phyloP scores from a whole-genome alignment of 2,888 invertebrate species.

The Napeogenes inachia region DNA sequence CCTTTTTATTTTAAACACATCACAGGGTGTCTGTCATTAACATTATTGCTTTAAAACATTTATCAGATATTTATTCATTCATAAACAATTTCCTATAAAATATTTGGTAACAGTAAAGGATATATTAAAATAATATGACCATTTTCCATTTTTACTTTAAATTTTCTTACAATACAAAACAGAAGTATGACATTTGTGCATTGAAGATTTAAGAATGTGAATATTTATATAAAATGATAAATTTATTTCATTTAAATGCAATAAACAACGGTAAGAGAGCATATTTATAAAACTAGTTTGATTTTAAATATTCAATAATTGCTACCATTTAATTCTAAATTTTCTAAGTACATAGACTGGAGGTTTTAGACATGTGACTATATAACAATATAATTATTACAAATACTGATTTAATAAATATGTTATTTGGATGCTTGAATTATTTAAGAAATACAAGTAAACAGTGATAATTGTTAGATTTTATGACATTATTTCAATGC shows the following conservation, averaged over 20 bases:
- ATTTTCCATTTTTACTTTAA: neutral
- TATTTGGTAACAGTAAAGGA: conserved; percentile 22
- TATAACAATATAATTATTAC: conserved; percentile 22
- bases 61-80: conserved; percentile 15
- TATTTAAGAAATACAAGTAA: no score
- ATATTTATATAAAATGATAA: neutral
- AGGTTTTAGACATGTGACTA: conserved; percentile 15
- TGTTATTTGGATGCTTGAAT: conserved; percentile 3
- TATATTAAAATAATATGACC: conserved; percentile 7
- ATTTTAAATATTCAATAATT: neutral
- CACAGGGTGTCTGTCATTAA: conserved; percentile 14
- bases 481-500: conserved; percentile 16
- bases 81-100: conserved; percentile 18
- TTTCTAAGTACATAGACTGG: conserved; percentile 15
- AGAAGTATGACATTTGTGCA: conserved; percentile 2
- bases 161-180: conserved; percentile 4
- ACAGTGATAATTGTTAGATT: conserved; percentile 3
- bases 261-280: conserved; percentile 5
- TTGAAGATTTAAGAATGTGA: neutral
- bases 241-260: neutral
- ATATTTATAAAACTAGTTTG: neutral
- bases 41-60: conserved; percentile 6
- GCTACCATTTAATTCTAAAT: conserved; percentile 15
- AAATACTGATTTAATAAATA: conserved; percentile 24
- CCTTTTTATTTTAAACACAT: conserved; percentile 25